These are phyloP conservation scores for Lycocerus yunnanus DNA, from an alignment of 2,888 invertebrate species.

Conservation along the genomic window DNA sequence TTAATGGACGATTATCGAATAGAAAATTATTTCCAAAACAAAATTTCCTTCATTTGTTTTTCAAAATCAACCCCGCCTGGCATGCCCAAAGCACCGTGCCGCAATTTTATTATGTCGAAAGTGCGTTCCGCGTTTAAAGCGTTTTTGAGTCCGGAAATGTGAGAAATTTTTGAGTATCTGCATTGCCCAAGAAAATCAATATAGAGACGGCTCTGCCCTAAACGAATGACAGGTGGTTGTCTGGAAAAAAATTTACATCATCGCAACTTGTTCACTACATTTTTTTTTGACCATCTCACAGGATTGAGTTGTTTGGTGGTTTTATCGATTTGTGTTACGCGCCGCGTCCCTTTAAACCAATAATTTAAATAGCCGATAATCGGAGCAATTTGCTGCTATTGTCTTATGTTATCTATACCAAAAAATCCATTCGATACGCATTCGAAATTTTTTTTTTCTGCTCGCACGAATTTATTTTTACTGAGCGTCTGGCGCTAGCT, in stretches of 20 bases:
- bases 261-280: neutral
- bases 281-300: neutral
- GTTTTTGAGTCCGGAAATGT: slow-evolving; percentile 31
- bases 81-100: neutral
- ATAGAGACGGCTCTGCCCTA: slow-evolving; percentile 52
- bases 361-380: neutral
- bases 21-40: slow-evolving; percentile 42
- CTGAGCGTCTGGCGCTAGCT: slow-evolving; percentile 20
- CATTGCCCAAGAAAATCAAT: slow-evolving; percentile 58
- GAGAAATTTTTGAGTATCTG: slow-evolving; percentile 53
- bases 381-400: neutral
- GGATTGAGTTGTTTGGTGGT: neutral
- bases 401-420: neutral
- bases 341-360: neutral
- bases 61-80: neutral
- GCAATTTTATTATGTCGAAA: neutral
- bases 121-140: neutral
- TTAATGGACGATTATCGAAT: slow-evolving; percentile 42
- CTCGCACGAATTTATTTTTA: slow-evolving; percentile 25
- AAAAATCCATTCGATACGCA: neutral
- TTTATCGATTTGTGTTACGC: slow-evolving; percentile 7
- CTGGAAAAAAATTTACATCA: slow-evolving; percentile 34
- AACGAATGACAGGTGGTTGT: slow-evolving; percentile 55
- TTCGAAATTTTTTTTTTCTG: neutral
- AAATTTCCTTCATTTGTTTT: slow-evolving; percentile 32